Evolutionary conservation across 2,888 invertebrate species (phyloP).

Genomic region (Toxonevra muliebris): DNA sequence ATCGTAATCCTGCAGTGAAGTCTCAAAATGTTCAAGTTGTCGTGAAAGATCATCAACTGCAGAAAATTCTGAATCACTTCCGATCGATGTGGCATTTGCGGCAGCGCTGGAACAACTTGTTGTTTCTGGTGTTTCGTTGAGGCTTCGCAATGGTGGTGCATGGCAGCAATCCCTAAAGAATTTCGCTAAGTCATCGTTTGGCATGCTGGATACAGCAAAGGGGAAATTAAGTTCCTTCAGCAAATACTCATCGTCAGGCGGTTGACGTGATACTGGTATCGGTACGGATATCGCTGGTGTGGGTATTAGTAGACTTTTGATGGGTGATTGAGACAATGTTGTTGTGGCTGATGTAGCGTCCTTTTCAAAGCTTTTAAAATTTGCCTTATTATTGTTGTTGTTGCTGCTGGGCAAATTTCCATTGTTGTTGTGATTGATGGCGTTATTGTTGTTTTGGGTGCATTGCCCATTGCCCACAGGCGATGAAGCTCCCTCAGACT

Average conservation of each 20-base stretch:
- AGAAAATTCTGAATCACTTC: constrained; percentile 36
- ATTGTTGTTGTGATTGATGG: constrained; percentile 44
- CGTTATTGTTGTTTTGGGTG: constrained; percentile 40
- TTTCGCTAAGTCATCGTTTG: constrained; percentile 64
- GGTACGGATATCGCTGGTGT: constrained; percentile 37
- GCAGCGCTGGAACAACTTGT: constrained; percentile 36
- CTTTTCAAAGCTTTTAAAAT: constrained; percentile 56
- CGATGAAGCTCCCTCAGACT: constrained; percentile 49
- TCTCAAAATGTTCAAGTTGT: constrained; percentile 65
- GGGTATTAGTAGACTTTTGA: constrained; percentile 22
- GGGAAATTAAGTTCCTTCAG: constrained; percentile 65
- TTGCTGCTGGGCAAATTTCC: constrained; percentile 47
- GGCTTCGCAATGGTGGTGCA: constrained; percentile 60
- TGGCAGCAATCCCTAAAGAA: constrained; percentile 65
- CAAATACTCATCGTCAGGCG: constrained; percentile 62
- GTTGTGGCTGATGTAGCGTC: constrained; percentile 52
- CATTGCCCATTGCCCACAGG: constrained; percentile 42
- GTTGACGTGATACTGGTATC: constrained; percentile 38
- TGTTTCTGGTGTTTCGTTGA: constrained; percentile 45
- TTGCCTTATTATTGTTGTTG: constrained; percentile 52
- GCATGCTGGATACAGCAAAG: constrained; percentile 64
- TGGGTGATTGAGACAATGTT: constrained; percentile 51
- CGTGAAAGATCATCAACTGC: constrained; percentile 61
- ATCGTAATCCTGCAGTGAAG: constrained; percentile 64
- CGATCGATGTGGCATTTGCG: constrained; percentile 35